Evolutionary conservation across 2,888 invertebrate species (phyloP), one percentile per base, ranked within the genome.

Genomic region (Hemistola chrysoprasaria): DNA sequence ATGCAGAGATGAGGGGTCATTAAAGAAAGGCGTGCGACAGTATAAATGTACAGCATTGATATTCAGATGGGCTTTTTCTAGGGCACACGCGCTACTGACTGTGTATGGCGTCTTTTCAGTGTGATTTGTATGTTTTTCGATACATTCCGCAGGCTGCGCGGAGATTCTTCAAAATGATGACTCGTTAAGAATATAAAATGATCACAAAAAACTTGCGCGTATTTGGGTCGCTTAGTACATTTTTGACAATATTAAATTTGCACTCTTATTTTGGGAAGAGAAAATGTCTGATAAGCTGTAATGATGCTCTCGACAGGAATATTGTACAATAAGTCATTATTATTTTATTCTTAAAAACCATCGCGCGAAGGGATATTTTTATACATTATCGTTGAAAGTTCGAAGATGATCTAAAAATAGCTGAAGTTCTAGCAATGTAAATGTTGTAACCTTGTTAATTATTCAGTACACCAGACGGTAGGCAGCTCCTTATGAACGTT

Each of bases 341-440:
- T 32, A 32, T 32, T 22, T 39, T 23, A 32, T 3, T n/a, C n/a
- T 3, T 16, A 16, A 16, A 16, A 16, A 16, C 16, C 16, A 16
- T 16, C 3, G 16, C 3, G 2, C 2, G 2, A 2, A 16, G 4
- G 16, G 4, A 3, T 27, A 10, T 21, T 26, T 5, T 3, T 1
- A 11, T 16, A 27, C 22, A 6, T 16, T n/a, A 8, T 32, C 16
- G 9, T 20, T 16, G 4, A 16, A 7, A 10, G 11, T 27, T 6
- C n/a, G 16, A 32, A 21, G 8, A 9, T 22, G 8, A n/a, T 22
- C 25, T 24, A 23, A 25, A 26, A 38, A 27, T 22, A 31, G 22
- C 30, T 11, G 11, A 5, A 7, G 26, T 21, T 25, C 30, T 21
- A 29, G 40, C 24, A 34, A 29, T 40, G 33, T 8, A 40, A 40